These are phyloP conservation scores for Chymomyza amoena DNA, from an alignment of 2,888 invertebrate species.

Conservation along the genomic window DNA sequence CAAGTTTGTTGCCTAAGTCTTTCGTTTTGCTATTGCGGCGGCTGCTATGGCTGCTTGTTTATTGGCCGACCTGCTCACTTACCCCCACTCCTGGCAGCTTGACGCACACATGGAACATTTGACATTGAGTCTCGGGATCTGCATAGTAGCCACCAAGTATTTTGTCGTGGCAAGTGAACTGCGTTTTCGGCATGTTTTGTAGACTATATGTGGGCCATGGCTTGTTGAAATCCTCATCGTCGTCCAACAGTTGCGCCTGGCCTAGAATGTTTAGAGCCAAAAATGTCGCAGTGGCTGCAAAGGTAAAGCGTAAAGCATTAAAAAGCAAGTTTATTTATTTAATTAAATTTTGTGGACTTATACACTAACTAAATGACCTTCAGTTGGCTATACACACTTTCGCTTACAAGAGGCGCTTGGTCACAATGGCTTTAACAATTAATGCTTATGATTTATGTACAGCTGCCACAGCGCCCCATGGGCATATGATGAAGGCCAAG, in stretches of 20 bases:
- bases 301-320: no score
- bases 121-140: slow-evolving; percentile 91
- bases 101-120: slow-evolving; percentile 94
- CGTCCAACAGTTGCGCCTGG: slow-evolving; percentile 59
- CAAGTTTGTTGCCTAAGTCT: slow-evolving; percentile 47
- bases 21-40: slow-evolving; percentile 15
- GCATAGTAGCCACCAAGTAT: slow-evolving; percentile 94
- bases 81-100: slow-evolving; percentile 88
- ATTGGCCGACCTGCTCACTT: slow-evolving; percentile 65
- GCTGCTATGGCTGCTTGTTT: slow-evolving; percentile 17
- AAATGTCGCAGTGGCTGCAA: slow-evolving; percentile 52
- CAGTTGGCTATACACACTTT: slow-evolving; percentile 51
- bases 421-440: neutral
- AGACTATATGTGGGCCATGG: slow-evolving; percentile 81
- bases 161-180: slow-evolving; percentile 90
- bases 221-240: slow-evolving; percentile 68
- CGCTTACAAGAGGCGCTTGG: slow-evolving; percentile 48
- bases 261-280: slow-evolving; percentile 43
- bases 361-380: slow-evolving; percentile 43
- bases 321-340: slow-evolving; percentile 23
- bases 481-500: neutral
- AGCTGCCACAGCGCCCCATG: slow-evolving; percentile 31
- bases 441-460: slow-evolving; percentile 61
- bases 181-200: slow-evolving; percentile 81
- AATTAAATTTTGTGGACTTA: neutral